Percentiles rank a stretch among this genome's conserved stretches.
Evolutionary conservation across 92 coral and sea anemone species (phyloP).

Genomic region (Desmophyllum pertusum): DNA sequence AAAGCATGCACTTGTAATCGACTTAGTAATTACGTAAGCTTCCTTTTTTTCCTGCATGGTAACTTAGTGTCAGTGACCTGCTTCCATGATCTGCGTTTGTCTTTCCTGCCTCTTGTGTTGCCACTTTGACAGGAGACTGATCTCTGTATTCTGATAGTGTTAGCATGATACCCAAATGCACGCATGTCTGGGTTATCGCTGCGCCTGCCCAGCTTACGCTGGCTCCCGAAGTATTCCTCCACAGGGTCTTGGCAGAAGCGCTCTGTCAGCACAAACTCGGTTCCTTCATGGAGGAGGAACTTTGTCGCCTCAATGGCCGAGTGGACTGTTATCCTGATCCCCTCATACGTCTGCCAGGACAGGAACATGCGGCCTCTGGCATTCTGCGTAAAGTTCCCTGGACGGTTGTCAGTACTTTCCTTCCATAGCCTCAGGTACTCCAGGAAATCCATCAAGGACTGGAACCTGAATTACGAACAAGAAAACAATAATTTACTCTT

Average conservation of each 20-base stretch:
- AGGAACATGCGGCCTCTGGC: slow-evolving; percentile 67
- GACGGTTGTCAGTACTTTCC: slow-evolving; percentile 51
- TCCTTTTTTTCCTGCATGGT: slow-evolving; percentile 21
- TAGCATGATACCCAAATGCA: slow-evolving; percentile 59
- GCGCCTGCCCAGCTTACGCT: slow-evolving; percentile 55
- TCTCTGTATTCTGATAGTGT: slow-evolving; percentile 64
- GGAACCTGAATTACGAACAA: slow-evolving; percentile 35
- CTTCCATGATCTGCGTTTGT: slow-evolving; percentile 49
- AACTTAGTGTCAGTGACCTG: slow-evolving; percentile 50
- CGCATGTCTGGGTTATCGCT: slow-evolving; percentile 60
- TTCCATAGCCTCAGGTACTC: slow-evolving; percentile 65
- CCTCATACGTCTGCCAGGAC: slow-evolving; percentile 66
- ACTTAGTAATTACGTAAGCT: too few relatives aligned
- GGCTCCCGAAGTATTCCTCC: slow-evolving; percentile 2
- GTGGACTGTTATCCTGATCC: slow-evolving; percentile 33
- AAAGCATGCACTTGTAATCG: not conserved
- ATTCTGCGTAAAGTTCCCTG: slow-evolving; percentile 65
- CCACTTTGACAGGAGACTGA: slow-evolving; percentile 65
- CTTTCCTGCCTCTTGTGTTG: slow-evolving; percentile 67
- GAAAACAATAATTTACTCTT: not conserved
- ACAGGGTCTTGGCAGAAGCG: slow-evolving; percentile 20
- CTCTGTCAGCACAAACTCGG: slow-evolving; percentile 72
- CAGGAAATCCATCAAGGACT: slow-evolving; percentile 37
- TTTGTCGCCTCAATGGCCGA: slow-evolving; percentile 58
- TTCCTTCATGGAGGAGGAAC: slow-evolving; percentile 58